Conservation (phyloP, 2,797 vertebrate species). For the Meriones psammophilus region DNA sequence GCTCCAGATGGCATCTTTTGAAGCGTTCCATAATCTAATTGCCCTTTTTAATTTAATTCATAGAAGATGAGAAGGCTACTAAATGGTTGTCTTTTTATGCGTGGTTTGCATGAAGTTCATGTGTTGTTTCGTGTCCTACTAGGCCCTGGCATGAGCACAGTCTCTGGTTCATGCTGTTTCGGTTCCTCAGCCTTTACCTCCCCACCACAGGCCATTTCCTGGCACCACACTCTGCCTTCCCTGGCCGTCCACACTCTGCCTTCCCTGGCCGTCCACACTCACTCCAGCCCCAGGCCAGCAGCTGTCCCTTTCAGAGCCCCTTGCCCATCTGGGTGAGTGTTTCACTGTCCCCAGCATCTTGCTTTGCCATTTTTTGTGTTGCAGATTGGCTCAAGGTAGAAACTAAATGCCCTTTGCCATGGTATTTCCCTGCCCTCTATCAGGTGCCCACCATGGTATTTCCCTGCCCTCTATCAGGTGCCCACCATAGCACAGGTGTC, state of each 20-base stretch:
- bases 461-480: not conserved
- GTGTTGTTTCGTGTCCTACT: not conserved
- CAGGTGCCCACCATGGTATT: not conserved
- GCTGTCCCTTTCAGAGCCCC: not conserved
- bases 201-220: not conserved
- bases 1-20: not conserved
- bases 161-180: not conserved
- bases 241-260: not conserved
- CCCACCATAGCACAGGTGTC: not conserved
- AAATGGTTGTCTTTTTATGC: not conserved
- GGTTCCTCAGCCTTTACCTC: fast-evolving
- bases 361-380: not conserved
- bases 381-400: not conserved
- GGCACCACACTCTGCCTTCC: not conserved
- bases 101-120: not conserved
- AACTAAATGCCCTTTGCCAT: not conserved
- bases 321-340: not conserved
- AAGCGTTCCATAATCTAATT: constrained; percentile 1
- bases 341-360: not conserved
- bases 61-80: not conserved
- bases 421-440: not conserved
- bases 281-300: not conserved
- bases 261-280: not conserved
- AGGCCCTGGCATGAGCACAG: not conserved
- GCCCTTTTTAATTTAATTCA: not conserved